phyloP scores from a whole-genome alignment of 2,888 invertebrate genomes.

The Tineola bisselliella region DNA sequence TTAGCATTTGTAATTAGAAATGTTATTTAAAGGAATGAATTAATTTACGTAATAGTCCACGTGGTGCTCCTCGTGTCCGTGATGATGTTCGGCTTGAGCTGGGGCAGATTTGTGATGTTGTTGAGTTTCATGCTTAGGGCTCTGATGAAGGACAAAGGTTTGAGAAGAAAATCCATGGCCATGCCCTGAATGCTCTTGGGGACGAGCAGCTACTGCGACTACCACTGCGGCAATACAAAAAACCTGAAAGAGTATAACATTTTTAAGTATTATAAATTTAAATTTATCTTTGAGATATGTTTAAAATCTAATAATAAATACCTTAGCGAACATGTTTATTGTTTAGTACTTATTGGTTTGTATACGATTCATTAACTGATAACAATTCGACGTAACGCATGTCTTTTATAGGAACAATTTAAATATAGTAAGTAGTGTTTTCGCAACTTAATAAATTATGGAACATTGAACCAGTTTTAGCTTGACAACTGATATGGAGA shows the following conservation, averaged over 20 bases:
- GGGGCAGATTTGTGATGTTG: neutral
- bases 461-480: conserved; percentile 15
- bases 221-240: neutral
- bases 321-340: conserved; percentile 4
- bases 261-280: too few species aligned
- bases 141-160: conserved; percentile 40
- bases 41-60: conserved; percentile 17
- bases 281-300: too few species aligned
- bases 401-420: conserved; percentile 7
- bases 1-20: too few species aligned
- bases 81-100: neutral
- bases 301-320: neutral
- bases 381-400: neutral
- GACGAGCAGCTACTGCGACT: neutral
- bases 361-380: neutral
- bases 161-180: conserved; percentile 44
- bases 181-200: conserved; percentile 26
- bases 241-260: neutral
- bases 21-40: neutral
- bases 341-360: neutral
- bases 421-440: conserved; percentile 12
- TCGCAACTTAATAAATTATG: conserved; percentile 15
- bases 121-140: conserved; percentile 28
- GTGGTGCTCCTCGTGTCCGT: conserved; percentile 13
- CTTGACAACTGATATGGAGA: conserved; percentile 6